Conservation (phyloP, 2,888 invertebrate species). For the Lasioglossum vierecki region DNA sequence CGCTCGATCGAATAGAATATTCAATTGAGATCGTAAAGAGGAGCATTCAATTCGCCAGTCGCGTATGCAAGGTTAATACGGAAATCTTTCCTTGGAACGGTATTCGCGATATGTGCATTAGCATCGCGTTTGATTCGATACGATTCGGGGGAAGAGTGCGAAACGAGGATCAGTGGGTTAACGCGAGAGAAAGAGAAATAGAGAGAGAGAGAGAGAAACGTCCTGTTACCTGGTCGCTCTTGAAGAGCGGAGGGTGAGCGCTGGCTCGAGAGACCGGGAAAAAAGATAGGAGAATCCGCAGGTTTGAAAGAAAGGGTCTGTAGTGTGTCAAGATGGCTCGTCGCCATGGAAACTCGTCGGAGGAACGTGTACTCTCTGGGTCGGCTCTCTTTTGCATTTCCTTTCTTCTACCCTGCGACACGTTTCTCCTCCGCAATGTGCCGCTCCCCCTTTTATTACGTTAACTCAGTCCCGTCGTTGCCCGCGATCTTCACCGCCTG, state of each 20-base stretch:
- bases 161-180: constrained; percentile 31
- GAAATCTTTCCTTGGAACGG: neutral
- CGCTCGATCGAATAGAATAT: constrained; percentile 1
- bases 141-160: neutral
- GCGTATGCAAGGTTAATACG: constrained; percentile 3
- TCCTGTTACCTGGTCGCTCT: constrained; percentile 41
- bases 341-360: constrained; percentile 79
- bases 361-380: constrained; percentile 53
- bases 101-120: neutral
- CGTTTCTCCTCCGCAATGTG: constrained; percentile 24
- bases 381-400: constrained; percentile 62
- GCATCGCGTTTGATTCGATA: neutral
- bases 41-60: neutral
- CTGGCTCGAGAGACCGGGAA: constrained; percentile 23
- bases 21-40: neutral
- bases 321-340: constrained; percentile 82
- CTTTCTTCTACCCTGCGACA: constrained; percentile 34
- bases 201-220: constrained; percentile 27
- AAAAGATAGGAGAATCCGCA: constrained; percentile 45
- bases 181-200: constrained; percentile 40
- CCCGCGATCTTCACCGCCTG: neutral
- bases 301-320: constrained; percentile 55
- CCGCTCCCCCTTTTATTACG: constrained; percentile 26
- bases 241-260: constrained; percentile 11
- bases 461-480: constrained; percentile 1